Base-by-base conservation (phyloP, 2,113 vertebrate genomes). In the Gasterosteus aculeatus region DNA sequence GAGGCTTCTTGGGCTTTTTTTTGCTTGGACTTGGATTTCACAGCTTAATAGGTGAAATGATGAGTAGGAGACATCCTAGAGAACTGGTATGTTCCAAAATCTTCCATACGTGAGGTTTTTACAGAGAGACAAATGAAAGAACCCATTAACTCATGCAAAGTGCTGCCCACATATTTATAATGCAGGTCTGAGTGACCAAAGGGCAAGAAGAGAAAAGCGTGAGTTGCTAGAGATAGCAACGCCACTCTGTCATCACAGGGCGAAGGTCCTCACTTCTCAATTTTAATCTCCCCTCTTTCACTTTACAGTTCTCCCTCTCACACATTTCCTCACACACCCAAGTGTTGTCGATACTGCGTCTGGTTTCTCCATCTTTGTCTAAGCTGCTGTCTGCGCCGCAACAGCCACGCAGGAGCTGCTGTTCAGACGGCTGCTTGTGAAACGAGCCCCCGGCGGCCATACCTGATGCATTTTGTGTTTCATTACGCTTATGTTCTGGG, bases 391-490 rank as follows among this genome's bases (percentile, higher is more conserved):
- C 82, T 75, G 59, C 10, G 1, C 5, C 7, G 3, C 7, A 11
- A 65, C 80, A 63, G 57, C 59, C 69, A 39, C 58, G 74, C 62
- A 38, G 10, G 72, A 62, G 56, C 74, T 60, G 67, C 74, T 62
- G 53, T 54, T 79, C 58, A 65, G 62, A 71, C 46, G 77, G 56
- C 46, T 22, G 59, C 57, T 56, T 53, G 69, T 69, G 58, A 58
- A 69, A 67, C 7, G 54, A 15, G 66, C 2, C 46, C 18, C 44
- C 42, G 69, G 18, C 8, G 42, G 67, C 54, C n/a, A 72, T 49
- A 73, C 69, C 59, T 31, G 53, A 81, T 69, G 74, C 75, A 72
- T 73, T 66, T 79, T 79, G 68, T 51, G 60, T 78, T 78, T 78
- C 72, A 78, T 87, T 75, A 63, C 79, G 71, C 70, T 62, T 77